A percentile compares a stretch with the other conserved stretches of the same genome.
Conservation (phyloP, 2,797 vertebrate species). For the Helicolenus hilgendorfi region DNA sequence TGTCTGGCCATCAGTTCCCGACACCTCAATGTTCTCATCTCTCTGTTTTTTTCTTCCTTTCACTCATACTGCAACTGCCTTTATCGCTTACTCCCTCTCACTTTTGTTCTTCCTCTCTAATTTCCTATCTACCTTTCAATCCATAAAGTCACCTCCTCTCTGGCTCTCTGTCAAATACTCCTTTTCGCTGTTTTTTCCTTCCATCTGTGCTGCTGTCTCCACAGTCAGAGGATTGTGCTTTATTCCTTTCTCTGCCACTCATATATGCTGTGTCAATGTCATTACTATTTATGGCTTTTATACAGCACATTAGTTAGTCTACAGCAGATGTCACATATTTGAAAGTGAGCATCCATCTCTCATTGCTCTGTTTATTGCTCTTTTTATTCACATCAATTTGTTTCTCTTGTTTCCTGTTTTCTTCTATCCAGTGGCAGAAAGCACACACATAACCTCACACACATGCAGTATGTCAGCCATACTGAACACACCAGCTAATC, state of each 20-base stretch:
- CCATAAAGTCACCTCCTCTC: not conserved
- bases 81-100: slow-evolving; percentile 16
- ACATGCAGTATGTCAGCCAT: not conserved
- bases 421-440: not conserved
- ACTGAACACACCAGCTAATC: slow-evolving; percentile 11
- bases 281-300: slow-evolving; percentile 2
- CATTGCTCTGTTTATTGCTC: not conserved
- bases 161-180: slow-evolving; percentile 19
- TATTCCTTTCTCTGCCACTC: not conserved
- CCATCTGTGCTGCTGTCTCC: not conserved
- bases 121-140: slow-evolving; percentile 38
- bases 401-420: not conserved
- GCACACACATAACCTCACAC: not conserved
- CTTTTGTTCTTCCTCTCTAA: slow-evolving; percentile 34
- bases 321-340: not conserved
- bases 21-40: slow-evolving; percentile 66
- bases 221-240: not conserved
- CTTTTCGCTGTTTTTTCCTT: not conserved
- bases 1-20: slow-evolving; percentile 51
- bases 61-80: slow-evolving; percentile 14
- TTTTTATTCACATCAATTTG: not conserved
- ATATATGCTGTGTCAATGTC: not conserved
- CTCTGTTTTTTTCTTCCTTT: slow-evolving; percentile 5
- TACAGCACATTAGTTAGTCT: not conserved
- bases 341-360: slow-evolving; percentile 4